phyloP scores from a whole-genome alignment of 1,140 invertebrate genomes.

The Drosophila tristis region DNA sequence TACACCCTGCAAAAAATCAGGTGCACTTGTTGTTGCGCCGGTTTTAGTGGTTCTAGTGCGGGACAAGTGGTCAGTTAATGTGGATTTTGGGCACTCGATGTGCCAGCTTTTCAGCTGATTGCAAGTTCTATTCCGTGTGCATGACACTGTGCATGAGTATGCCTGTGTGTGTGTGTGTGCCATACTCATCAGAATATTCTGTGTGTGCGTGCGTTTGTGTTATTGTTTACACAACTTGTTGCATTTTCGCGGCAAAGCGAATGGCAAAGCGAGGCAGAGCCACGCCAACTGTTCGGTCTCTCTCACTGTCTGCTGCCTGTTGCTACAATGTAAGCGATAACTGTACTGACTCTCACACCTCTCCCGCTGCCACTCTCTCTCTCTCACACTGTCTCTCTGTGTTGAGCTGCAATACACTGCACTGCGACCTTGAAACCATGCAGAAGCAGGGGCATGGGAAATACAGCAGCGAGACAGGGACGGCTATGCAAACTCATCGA shows the following conservation, averaged over 20 bases:
- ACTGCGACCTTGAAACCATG: slow-evolving; percentile 57
- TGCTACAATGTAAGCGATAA: slow-evolving; percentile 46
- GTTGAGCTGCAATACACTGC: background rate
- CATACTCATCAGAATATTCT: background rate
- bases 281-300: background rate
- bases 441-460: slow-evolving; percentile 38
- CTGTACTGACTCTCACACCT: background rate
- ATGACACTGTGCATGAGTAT: slow-evolving; percentile 4
- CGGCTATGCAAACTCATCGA: slow-evolving; percentile 24
- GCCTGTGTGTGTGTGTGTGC: background rate
- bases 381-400: no score
- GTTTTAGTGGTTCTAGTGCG: slow-evolving; percentile 27
- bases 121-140: slow-evolving; percentile 31
- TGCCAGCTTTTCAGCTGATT: slow-evolving; percentile 60
- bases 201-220: slow-evolving; percentile 11
- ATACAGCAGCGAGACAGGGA: background rate
- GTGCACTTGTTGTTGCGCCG: slow-evolving; percentile 24
- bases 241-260: slow-evolving; percentile 49
- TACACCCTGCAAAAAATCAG: background rate
- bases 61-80: slow-evolving; percentile 39
- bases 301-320: slow-evolving; percentile 12
- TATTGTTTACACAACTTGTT: slow-evolving; percentile 70
- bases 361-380: no score
- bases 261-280: slow-evolving; percentile 21
- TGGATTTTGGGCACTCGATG: slow-evolving; percentile 59